Evolutionary conservation across 2,113 vertebrate genomes (phyloP), one percentile per base, ranked within the genome.

Genomic region (Gopherus evgoodei): DNA sequence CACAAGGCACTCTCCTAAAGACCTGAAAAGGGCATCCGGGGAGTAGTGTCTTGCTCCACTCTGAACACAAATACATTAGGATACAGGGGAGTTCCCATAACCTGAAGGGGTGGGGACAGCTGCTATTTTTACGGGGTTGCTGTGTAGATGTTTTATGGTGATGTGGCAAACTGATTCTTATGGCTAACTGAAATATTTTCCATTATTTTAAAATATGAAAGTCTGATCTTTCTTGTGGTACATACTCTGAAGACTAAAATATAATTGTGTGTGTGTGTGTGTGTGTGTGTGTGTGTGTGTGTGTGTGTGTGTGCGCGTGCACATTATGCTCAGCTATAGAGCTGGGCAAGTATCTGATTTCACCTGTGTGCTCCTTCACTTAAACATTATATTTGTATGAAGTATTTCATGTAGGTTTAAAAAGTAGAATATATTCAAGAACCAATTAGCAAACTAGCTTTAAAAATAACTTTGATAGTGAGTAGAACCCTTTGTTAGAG

Each of bases 371-470:
- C 72, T 93, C 81, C 24, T 89, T 90, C 80, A 86, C 21, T 91
- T 21, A 54, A 25, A 83, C 4, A 59, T 91, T 80, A 22, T 1
- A 94, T 81, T 91, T 85, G 2, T 79, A 44, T 6, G 87, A 91
- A 89, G 89, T 89, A 93, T 95, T 95, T 90, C 29, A 93, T 57
- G 50, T 62, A 87, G 19, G 24, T 83, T 95, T 80, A 85, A 90
- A 79, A 94, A 44, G 69, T 83, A 91, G 82, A 83, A 78, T 89
- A 87, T 65, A 27, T 47, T 93, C 44, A 94, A 62, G 76, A 89
- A 47, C 90, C 82, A 78, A 69, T 94, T 92, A 87, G 84, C 9
- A 76, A n/a, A 59, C 87, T 21, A 83, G 2, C 3, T 92, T 87
- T 78, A 81, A 35, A 90, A 92, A 83, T n/a, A 59, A 79, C 76